Evolutionary conservation across 2,888 invertebrate genomes (phyloP), one percentile per base, ranked within the genome.

Genomic region (Deilephila elpenor): DNA sequence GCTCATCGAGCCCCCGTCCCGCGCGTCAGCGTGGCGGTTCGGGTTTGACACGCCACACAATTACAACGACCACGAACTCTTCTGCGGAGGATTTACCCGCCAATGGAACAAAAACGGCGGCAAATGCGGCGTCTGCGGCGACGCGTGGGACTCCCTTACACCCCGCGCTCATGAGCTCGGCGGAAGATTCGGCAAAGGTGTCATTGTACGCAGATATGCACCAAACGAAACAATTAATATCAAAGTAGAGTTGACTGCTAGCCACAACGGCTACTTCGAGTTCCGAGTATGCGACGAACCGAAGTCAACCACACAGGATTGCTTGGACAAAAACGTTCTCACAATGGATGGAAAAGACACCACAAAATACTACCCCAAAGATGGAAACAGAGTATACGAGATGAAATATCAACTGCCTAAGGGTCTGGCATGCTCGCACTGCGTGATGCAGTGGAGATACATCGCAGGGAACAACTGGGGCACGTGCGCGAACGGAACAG

Each of bases 371-470:
- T 97, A 96, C 86, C 97, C 98, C 0, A 96, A 96, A 75, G 96
- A 97, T 61, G 98, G 98, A 0, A 97, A 97, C 80, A 96, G 96
- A 83, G 95, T 98, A 25, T 98, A 98, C 88, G 97, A 98, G 85
- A 97, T 97, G 88, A 96, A 96, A 79, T 96, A 96, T 78, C 94
- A 95, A 79, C 89, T 97, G 71, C 96, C 95, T 1, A 90, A 95
- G 74, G 96, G 95, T 59, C 83, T 98, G 20, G 96, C 96, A 67
- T 98, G 98, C 87, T 90, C 95, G 17, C 98, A 98, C 87, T 98
- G 98, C 86, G 96, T 98, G 5, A 92, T 98, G 74, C 98, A 98
- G 86, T 98, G 98, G 98, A 96, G 97, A 79, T 98, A 98, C 89
- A 95, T 97, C 73, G 98, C 98, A 64, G 98, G 97, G 3, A 98